phyloP scores from a whole-genome alignment of 2,888 invertebrate species.

The Agrenia bidenticulata region DNA sequence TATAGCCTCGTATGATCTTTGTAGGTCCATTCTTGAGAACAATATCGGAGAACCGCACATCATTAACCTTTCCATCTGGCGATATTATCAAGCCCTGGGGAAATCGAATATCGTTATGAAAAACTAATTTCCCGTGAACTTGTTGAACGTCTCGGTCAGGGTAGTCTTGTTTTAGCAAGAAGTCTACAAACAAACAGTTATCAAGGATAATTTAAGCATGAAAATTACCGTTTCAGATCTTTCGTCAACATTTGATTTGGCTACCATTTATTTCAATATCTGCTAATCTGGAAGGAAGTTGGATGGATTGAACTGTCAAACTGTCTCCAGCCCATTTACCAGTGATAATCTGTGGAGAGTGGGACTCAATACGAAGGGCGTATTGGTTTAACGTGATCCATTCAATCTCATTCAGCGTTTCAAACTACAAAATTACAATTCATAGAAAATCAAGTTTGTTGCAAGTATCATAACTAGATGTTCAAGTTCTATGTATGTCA shows the following conservation, averaged over 20 bases:
- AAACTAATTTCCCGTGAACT: background rate
- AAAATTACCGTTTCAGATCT: no score
- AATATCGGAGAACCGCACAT: constrained; percentile 36
- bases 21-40: constrained; percentile 26
- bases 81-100: background rate
- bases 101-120: background rate
- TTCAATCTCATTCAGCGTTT: constrained; percentile 23
- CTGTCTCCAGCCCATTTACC: constrained; percentile 33
- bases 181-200: constrained; percentile 1
- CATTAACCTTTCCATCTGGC: constrained; percentile 26
- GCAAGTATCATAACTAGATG: no score
- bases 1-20: constrained; percentile 32
- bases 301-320: constrained; percentile 7
- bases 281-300: background rate
- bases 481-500: no score
- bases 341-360: constrained; percentile 25
- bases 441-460: background rate
- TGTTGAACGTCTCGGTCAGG: background rate
- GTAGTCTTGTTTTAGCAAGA: background rate
- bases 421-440: constrained; percentile 22
- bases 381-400: constrained; percentile 24
- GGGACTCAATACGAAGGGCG: constrained; percentile 17
- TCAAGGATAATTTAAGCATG: no score
- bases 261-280: background rate
- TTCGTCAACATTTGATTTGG: no score